phyloP scores from a whole-genome alignment of 2,888 invertebrate species.

The Calephelis perditalis region DNA sequence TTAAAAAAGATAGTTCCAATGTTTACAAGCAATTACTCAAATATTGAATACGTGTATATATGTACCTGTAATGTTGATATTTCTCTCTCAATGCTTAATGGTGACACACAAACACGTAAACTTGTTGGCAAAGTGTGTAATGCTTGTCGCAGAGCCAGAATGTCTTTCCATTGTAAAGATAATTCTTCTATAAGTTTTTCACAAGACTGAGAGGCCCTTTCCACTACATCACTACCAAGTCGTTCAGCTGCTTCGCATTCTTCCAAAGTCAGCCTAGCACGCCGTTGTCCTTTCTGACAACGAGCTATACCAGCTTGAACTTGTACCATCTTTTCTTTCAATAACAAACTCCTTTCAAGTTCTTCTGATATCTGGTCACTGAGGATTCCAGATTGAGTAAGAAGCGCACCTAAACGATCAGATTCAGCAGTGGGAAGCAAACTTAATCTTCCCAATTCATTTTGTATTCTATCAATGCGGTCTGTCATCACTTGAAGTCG shows the following conservation, averaged over 20 bases:
- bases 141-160: conserved; percentile 85
- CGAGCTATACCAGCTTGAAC: conserved; percentile 85
- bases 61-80: conserved; percentile 79
- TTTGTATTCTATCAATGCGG: conserved; percentile 87
- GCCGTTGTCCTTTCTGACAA: conserved; percentile 82
- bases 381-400: conserved; percentile 83
- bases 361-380: conserved; percentile 87
- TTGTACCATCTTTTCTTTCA: conserved; percentile 86
- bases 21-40: background rate
- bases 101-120: conserved; percentile 86
- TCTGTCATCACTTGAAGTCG: conserved; percentile 86
- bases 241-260: conserved; percentile 86
- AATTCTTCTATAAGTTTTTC: conserved; percentile 84
- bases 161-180: conserved; percentile 85
- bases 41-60: background rate
- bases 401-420: conserved; percentile 85
- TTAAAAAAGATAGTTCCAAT: background rate
- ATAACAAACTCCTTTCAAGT: conserved; percentile 83
- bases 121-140: conserved; percentile 88
- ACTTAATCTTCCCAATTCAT: conserved; percentile 87
- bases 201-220: conserved; percentile 86
- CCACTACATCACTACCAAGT: conserved; percentile 86
- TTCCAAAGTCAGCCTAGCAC: conserved; percentile 81
- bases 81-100: conserved; percentile 85
- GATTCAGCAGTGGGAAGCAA: conserved; percentile 86